Base-by-base conservation (phyloP, 2,113 vertebrate genomes). In the Cairina moschata region DNA sequence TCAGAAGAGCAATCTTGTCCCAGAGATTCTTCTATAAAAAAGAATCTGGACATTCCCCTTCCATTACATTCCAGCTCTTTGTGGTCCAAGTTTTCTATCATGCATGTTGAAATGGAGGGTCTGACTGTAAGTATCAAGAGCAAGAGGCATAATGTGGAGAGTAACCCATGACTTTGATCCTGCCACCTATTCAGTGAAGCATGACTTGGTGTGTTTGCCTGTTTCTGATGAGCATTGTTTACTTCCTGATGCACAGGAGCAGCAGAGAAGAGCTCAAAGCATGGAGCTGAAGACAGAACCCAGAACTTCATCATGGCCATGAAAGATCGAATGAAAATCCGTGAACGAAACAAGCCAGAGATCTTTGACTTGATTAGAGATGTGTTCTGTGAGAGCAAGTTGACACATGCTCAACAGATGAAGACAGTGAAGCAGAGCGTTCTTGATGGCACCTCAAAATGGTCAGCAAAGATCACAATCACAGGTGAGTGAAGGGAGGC, bases 261-360 rank as follows among this genome's bases (percentile, higher is more conserved):
- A 81, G 99, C 99, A 0, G 99, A 99, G 97, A 99, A 99, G 97
- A 99, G 99, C 96, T 99, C 98, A 0, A 99, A 99, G 93, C 99
- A 99, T 63, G 99, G 99, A 81, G 99, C 99, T 3, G 99, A 99
- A 95, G 99, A 99, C 90, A 97, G 99, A 34, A 99, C 99, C 5
- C 99, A 99, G 96, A 99, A 99, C 95, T 99, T 99, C 88, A 99
- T 99, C 96, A 99, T 99, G 99, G 99, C 99, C 77, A 99, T 99
- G 99, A 99, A 99, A 96, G 99, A 99, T 97, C 98, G 99, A 71
- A 99, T 99, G 99, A 99, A 99, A 96, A 99, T 99, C 92, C 97
- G 99, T 32, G 99, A 99, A 90, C 98, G 99, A 82, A 99, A 99
- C 98, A 99, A 99, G 52, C 99, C 99, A 1, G 99, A 99, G 97